These are phyloP conservation scores for Aurelia aurita DNA, from an alignment of 30 jellyfish, hydroid and myxozoan species.

Conservation along the genomic window DNA sequence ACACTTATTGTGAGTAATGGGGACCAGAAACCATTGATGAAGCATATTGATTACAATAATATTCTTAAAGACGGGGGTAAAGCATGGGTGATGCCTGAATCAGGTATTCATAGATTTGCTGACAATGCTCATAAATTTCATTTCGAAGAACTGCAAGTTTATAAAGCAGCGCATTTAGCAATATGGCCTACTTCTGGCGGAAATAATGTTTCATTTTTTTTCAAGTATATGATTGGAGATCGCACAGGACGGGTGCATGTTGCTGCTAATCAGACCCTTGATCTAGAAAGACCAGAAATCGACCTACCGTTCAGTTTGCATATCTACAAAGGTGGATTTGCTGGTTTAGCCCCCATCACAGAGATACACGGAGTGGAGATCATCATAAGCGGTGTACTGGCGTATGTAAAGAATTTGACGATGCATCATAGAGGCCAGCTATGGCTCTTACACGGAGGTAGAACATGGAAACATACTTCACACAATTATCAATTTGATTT, in stretches of 20 bases:
- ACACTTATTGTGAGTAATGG: conserved; percentile 59
- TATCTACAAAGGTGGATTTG: conserved; percentile 63
- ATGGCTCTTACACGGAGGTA: conserved; percentile 75
- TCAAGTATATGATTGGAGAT: conserved; percentile 75
- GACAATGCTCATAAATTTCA: conserved; percentile 57
- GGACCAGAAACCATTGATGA: conserved; percentile 55
- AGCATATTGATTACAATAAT: conserved; percentile 50
- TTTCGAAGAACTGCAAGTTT: conserved; percentile 72
- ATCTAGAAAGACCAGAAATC: conserved; percentile 57
- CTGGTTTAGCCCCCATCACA: conserved; percentile 71
- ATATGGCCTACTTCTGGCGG: conserved; percentile 59
- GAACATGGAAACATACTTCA: conserved; percentile 39
- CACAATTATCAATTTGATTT: conserved; percentile 54
- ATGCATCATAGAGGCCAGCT: conserved; percentile 68
- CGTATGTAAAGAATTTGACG: conserved; percentile 57
- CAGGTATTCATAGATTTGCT: conserved; percentile 68
- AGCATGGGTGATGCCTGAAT: conserved; percentile 82
- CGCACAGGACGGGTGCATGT: conserved; percentile 76
- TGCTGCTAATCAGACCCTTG: conserved; percentile 72
- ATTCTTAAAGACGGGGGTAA: conserved; percentile 65
- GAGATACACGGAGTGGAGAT: conserved; percentile 69
- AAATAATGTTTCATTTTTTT: conserved; percentile 51
- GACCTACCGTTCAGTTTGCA: conserved; percentile 67
- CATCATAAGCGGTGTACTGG: conserved; percentile 63
- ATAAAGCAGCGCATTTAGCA: conserved; percentile 65